Evolutionary conservation across 2,797 vertebrate species (phyloP).

Genomic region (Gallirallus australis): DNA sequence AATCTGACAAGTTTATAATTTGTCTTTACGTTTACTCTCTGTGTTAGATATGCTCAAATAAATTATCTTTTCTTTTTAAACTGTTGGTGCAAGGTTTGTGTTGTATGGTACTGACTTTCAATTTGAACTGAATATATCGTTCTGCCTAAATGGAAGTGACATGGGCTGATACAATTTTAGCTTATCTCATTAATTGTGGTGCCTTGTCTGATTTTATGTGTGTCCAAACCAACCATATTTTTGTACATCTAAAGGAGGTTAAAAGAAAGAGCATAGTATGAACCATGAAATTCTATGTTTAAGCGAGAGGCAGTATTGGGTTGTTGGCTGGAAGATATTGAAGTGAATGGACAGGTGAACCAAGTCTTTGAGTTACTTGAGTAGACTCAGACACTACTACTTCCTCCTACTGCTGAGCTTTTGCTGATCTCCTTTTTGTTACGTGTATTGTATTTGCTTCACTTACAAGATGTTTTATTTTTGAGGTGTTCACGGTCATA

Average conservation of each 20-base stretch:
- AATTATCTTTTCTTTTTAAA: not conserved
- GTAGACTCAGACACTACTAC: not conserved
- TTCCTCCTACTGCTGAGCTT: not conserved
- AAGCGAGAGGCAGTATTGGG: not conserved
- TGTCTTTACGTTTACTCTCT: not conserved
- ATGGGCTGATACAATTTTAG: not conserved
- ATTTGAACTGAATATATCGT: not conserved
- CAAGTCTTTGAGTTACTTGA: not conserved
- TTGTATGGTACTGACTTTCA: not conserved
- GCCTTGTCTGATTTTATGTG: not conserved
- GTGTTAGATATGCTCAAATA: constrained; percentile 11
- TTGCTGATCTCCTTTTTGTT: not conserved
- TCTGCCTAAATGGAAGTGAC: not conserved
- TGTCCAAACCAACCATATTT: not conserved
- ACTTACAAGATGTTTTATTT: not conserved
- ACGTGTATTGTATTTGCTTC: not conserved
- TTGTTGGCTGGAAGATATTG: not conserved
- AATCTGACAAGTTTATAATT: constrained; percentile 19
- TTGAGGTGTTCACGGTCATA: not conserved
- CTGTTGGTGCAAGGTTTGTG: not conserved
- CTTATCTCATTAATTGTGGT: not conserved
- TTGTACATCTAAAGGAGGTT: not conserved
- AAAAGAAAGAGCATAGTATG: not conserved
- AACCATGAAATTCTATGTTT: not conserved
- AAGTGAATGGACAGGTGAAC: not conserved